Evolutionary conservation across 2,888 invertebrate species (phyloP), one percentile per base, ranked within the genome.

Genomic region (Cryptophagus acutangulus): DNA sequence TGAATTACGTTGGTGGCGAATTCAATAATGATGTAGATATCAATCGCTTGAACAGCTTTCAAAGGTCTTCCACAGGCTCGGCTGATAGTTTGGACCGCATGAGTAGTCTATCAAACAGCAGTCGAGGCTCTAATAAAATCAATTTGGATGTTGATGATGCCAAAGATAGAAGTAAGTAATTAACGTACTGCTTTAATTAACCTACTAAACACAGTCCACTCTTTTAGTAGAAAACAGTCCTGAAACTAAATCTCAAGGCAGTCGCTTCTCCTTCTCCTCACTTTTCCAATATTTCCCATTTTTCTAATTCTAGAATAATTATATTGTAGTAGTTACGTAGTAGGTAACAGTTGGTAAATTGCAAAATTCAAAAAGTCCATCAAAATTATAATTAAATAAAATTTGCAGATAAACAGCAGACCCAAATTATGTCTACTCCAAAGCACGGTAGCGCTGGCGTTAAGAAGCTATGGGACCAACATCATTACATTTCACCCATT

Each of bases 401-500:
- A 24, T 40, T 49, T 51, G 15, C 45, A 65, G 64, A 59, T 52
- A 50, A 66, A 20, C 58, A 61, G 38, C n/a, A n/a, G n/a, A n/a
- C n/a, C n/a, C 64, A 64, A 50, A 59, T 63, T 3, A 65, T 67
- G 62, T 70, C 70, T 9, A 70, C 70, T 9, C 69, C 70, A 26
- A 65, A 63, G 52, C 55, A 57, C 2, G 45, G 45, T 31, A 3
- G 15, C 13, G 8, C 13, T n/a, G 6, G 6, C 24, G 24, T n/a
- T 20, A 20, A 20, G 6, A 51, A 47, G 20, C 52, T 42, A 30
- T 33, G 53, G 2, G 54, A 46, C 63, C 46, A 65, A 51, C 41
- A 58, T 34, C 52, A 57, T 20, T 48, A 54, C 17, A 55, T 67
- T 34, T 68, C 68, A 2, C 68, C 69, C 3, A 67, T 68, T 13